These are phyloP conservation scores for Aptenodytes patagonicus DNA, from an alignment of 2,113 vertebrate species.

Conservation along the genomic window DNA sequence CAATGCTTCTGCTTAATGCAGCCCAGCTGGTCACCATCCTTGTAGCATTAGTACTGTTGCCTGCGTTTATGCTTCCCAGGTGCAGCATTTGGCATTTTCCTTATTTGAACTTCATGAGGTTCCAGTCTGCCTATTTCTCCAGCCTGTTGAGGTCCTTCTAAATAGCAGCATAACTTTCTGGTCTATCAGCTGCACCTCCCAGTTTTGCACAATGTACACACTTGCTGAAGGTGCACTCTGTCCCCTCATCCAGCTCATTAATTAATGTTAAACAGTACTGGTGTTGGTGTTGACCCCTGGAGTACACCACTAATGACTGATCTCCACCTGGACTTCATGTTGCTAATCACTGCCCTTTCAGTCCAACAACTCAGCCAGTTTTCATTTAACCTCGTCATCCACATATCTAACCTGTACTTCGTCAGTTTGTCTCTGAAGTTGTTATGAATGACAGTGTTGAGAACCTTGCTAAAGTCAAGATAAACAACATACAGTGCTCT, in stretches of 20 bases:
- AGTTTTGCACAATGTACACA: background rate
- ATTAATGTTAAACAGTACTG: background rate
- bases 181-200: background rate
- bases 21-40: background rate
- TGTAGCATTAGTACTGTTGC: background rate
- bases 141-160: background rate
- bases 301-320: background rate
- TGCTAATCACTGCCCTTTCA: background rate
- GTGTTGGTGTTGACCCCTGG: background rate
- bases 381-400: background rate
- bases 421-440: background rate
- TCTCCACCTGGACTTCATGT: background rate
- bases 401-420: background rate
- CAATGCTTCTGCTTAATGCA: background rate
- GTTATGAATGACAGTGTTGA: background rate
- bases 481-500: background rate
- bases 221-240: background rate
- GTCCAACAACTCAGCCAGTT: background rate
- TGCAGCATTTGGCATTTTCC: background rate
- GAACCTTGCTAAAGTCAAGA: background rate
- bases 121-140: background rate
- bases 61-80: background rate
- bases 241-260: background rate
- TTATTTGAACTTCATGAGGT: background rate
- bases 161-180: background rate